Evolutionary conservation across 2,888 invertebrate species (phyloP).

Genomic region (Noctua comes): DNA sequence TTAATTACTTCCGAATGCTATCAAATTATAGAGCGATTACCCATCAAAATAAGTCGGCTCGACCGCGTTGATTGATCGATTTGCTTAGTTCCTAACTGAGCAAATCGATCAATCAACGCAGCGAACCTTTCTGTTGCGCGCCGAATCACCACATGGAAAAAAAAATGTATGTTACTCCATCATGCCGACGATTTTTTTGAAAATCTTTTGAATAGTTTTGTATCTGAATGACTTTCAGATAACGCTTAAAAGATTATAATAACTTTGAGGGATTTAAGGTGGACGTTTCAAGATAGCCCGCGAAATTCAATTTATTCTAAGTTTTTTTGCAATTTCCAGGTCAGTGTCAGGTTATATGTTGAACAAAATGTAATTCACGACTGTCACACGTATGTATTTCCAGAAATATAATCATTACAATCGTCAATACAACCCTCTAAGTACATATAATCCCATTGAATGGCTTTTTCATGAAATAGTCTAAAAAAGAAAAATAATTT

Average conservation of each 20-base stretch:
- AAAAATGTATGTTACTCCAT: neutral
- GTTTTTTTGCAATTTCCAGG: too few species aligned
- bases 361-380: too few species aligned
- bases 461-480: too few species aligned
- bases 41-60: neutral
- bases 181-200: neutral
- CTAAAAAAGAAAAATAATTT: too few species aligned
- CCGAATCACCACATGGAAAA: neutral
- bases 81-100: neutral
- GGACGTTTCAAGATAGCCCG: too few species aligned
- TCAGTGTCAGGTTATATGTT: too few species aligned
- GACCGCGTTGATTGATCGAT: too few species aligned
- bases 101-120: neutral
- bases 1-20: constrained; percentile 1
- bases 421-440: too few species aligned
- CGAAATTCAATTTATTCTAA: too few species aligned
- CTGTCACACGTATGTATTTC: too few species aligned
- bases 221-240: neutral
- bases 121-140: neutral
- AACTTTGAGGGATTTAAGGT: neutral
- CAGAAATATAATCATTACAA: too few species aligned
- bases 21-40: neutral
- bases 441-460: too few species aligned
- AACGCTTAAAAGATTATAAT: neutral
- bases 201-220: neutral